Conservation (phyloP, 2,888 invertebrate genomes). For the Epistrophella euchroma region DNA sequence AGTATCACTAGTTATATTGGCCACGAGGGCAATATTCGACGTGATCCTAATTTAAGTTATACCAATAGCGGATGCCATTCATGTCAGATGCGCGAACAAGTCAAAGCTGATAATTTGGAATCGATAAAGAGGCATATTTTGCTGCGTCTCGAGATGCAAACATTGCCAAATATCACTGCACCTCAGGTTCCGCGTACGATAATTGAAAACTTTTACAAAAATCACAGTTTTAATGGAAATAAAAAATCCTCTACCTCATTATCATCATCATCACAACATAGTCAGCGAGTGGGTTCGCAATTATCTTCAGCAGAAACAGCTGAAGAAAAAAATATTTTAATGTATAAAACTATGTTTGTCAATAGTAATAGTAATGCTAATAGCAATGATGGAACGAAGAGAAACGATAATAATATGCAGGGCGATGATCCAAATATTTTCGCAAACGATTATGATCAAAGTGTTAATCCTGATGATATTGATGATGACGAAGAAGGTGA, state of each 20-base stretch:
- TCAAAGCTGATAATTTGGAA: conserved; percentile 86
- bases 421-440: conserved; percentile 77
- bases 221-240: conserved; percentile 77
- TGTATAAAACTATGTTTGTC: conserved; percentile 13
- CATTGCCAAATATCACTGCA: conserved; percentile 87
- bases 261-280: neutral
- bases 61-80: conserved; percentile 84
- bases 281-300: neutral
- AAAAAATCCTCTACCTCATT: conserved; percentile 8
- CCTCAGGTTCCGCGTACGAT: conserved; percentile 86
- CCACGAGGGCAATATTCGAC: conserved; percentile 78
- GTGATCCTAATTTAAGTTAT: conserved; percentile 55
- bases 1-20: conserved; percentile 78
- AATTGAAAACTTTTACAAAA: conserved; percentile 84
- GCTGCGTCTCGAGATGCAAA: conserved; percentile 86
- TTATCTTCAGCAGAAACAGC: neutral
- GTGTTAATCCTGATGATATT: conserved; percentile 51
- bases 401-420: conserved; percentile 78
- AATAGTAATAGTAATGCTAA: neutral
- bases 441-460: conserved; percentile 43
- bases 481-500: conserved; percentile 57
- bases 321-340: conserved; percentile 1
- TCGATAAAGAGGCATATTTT: conserved; percentile 88
- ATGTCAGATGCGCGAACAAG: conserved; percentile 86
- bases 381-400: neutral